Evolutionary conservation across 1,140 invertebrate species (phyloP).

Genomic region (Drosophila pachea): DNA sequence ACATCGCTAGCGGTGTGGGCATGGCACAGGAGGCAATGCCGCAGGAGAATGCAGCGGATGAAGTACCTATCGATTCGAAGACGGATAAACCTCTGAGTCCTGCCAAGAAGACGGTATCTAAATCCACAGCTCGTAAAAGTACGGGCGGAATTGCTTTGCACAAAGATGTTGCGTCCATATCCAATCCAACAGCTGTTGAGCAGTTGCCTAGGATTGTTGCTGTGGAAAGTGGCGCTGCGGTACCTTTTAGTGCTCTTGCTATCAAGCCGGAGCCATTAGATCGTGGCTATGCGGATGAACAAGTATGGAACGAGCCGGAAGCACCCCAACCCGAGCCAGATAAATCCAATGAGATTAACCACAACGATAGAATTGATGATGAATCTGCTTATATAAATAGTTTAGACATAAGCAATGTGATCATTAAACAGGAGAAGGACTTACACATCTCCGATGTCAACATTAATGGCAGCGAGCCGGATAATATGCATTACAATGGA

Average conservation of each 20-base stretch:
- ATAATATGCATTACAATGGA: conserved; percentile 41
- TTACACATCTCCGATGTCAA: conserved; percentile 52
- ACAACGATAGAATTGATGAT: conserved; percentile 53
- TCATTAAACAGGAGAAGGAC: conserved; percentile 69
- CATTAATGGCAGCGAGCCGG: conserved; percentile 28
- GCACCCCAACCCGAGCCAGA: not conserved
- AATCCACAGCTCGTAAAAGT: conserved; percentile 61
- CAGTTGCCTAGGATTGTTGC: conserved; percentile 59
- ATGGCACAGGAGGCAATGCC: conserved; percentile 59
- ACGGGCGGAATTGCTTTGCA: conserved; percentile 31
- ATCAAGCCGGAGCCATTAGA: conserved; percentile 66
- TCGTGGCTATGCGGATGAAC: conserved; percentile 57
- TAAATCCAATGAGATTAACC: conserved; percentile 44
- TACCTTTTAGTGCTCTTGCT: conserved; percentile 36
- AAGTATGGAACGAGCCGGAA: not conserved
- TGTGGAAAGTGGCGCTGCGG: conserved; percentile 48
- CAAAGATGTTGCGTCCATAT: not conserved
- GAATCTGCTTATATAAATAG: conserved; percentile 58
- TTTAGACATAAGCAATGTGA: conserved; percentile 60
- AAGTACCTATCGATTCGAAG: conserved; percentile 17
- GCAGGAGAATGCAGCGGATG: conserved; percentile 41
- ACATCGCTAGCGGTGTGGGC: conserved; percentile 62
- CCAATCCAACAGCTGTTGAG: not conserved
- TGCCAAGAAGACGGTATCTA: conserved; percentile 1
- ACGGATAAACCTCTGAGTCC: conserved; percentile 3